Evolutionary conservation across 2,113 vertebrate species (phyloP).

Genomic region (Cyprinus carpio): DNA sequence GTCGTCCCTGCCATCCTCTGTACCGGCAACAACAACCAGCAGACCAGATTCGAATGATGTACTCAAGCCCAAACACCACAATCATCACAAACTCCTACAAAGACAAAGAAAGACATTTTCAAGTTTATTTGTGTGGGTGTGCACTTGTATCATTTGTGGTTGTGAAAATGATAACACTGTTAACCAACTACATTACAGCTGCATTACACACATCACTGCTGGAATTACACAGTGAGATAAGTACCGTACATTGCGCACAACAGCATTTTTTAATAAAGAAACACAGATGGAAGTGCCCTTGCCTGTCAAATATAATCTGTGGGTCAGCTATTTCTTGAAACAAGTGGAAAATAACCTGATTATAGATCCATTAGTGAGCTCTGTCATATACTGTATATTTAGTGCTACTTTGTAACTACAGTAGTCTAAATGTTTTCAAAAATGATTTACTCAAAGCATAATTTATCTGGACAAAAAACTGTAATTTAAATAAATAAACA

Average conservation of each 20-base stretch:
- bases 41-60: constrained; percentile 95
- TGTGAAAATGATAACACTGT: background rate
- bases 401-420: background rate
- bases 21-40: constrained; percentile 95
- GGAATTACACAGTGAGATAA: background rate
- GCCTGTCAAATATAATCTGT: background rate
- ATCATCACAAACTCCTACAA: constrained; percentile 95
- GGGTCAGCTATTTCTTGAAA: background rate
- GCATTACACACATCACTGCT: background rate
- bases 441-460: background rate
- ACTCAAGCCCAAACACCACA: constrained; percentile 96
- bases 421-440: background rate
- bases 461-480: background rate
- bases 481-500: background rate
- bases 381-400: background rate
- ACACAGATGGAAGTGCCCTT: background rate
- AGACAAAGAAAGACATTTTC: constrained; percentile 24
- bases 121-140: background rate
- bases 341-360: background rate
- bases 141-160: background rate
- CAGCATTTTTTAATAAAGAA: background rate
- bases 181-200: background rate
- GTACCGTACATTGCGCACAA: background rate
- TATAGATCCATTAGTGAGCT: background rate
- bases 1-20: constrained; percentile 93